Evolutionary conservation across 2,888 invertebrate genomes (phyloP).

Genomic region (Liodrosophila aerea): DNA sequence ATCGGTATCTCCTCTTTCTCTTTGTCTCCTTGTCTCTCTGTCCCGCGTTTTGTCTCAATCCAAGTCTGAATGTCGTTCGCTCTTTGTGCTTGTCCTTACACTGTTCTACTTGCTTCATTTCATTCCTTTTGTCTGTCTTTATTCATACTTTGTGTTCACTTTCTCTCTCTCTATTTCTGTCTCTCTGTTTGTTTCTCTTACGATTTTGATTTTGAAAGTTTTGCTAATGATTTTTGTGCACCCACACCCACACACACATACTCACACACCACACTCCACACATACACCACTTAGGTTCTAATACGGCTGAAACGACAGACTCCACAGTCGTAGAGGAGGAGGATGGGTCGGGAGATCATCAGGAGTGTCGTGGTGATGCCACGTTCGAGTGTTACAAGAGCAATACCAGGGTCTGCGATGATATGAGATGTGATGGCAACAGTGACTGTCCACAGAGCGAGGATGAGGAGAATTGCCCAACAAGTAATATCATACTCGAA

Average conservation of each 20-base stretch:
- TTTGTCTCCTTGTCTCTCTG: not conserved
- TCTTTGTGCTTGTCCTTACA: not conserved
- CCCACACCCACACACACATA: conserved; percentile 16
- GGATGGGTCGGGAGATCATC: conserved; percentile 56
- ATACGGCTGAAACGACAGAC: conserved; percentile 14
- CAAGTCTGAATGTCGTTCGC: conserved; percentile 1
- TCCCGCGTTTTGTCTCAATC: not conserved
- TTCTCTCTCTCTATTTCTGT: conserved; percentile 1
- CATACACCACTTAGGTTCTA: conserved; percentile 23
- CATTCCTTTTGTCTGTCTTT: not conserved
- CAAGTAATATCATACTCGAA: conserved; percentile 39
- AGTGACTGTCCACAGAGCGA: conserved; percentile 80
- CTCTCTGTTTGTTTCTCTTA: conserved; percentile 12
- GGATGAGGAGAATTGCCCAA: conserved; percentile 78
- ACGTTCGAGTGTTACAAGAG: conserved; percentile 69
- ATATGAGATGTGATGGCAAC: conserved; percentile 75
- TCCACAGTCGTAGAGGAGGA: conserved; percentile 14
- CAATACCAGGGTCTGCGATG: conserved; percentile 74
- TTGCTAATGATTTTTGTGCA: conserved; percentile 30
- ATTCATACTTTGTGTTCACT: not conserved
- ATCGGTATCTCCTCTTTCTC: too few species aligned
- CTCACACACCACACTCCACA: conserved; percentile 5
- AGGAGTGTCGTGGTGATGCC: conserved; percentile 79
- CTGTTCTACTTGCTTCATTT: not conserved
- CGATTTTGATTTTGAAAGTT: conserved; percentile 16